Percentiles rank a stretch among this genome's conserved stretches.
These are phyloP conservation scores for Leucozona laternaria DNA, from an alignment of 2,888 invertebrate genomes.

Conservation along the genomic window DNA sequence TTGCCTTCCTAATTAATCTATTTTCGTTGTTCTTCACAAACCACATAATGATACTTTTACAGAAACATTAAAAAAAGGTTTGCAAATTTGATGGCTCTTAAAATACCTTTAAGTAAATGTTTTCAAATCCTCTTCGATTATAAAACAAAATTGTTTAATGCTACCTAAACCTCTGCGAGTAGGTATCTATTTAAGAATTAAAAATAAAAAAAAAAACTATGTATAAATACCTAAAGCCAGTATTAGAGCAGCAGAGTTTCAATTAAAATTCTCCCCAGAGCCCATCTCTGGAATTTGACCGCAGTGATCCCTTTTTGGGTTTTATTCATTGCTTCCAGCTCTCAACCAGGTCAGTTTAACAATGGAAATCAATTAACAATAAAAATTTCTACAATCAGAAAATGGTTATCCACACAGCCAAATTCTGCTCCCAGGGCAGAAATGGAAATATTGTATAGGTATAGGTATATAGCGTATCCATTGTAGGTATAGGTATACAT, in stretches of 20 bases:
- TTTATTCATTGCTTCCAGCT: slow-evolving; percentile 49
- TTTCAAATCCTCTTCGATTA: slow-evolving; percentile 26
- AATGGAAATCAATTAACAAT: slow-evolving; percentile 73
- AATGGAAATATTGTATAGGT: slow-evolving; percentile 8
- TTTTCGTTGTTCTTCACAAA: too few species aligned
- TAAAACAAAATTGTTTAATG: slow-evolving; percentile 25
- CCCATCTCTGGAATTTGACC: slow-evolving; percentile 17
- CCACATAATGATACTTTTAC: background rate
- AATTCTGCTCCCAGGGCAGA: slow-evolving; percentile 24
- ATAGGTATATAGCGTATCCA: background rate
- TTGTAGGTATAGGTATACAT: too few species aligned
- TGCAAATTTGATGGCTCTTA: background rate
- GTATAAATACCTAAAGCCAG: background rate
- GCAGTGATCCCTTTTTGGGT: slow-evolving; percentile 49
- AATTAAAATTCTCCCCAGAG: slow-evolving; percentile 47
- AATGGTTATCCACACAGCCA: slow-evolving; percentile 41
- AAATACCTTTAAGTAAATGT: slow-evolving; percentile 17
- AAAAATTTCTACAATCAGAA: slow-evolving; percentile 57
- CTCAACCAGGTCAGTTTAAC: slow-evolving; percentile 53
- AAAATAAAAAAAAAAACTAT: background rate
- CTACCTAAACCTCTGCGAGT: background rate
- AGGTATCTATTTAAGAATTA: background rate
- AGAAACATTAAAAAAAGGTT: slow-evolving; percentile 18
- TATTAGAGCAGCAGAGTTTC: slow-evolving; percentile 41
- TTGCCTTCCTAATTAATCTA: background rate